Evolutionary conservation across 2,797 vertebrate species (phyloP), one percentile per base, ranked within the genome.

Genomic region (Molossus molossus): DNA sequence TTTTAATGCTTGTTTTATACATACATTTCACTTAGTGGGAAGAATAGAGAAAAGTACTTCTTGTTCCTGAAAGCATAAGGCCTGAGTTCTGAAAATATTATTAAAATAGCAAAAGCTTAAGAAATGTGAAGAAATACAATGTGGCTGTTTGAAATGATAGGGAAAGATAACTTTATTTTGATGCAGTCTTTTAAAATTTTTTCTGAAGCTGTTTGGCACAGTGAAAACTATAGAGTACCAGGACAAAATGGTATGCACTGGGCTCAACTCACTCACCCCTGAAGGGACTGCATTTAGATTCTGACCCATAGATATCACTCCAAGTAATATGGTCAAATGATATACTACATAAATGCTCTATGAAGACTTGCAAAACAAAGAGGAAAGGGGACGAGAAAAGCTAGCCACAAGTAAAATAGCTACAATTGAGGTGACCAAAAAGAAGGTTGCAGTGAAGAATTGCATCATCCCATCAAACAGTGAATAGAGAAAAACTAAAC

Each of bases 51-150:
- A 94, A 91, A 76, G 25, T 37, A 21, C 25, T 29, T 45, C 45
- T 65, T 45, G 4, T 77, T 64, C 37, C 65, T 12, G 45, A 45
- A 76, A 73, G 23, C 33, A 90, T 1, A 90, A 77, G n/a, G n/a
- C 6, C 20, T 94, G 40, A 92, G 53, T 72, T 91, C 11, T 60
- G 5, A 94, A 94, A 91, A 53, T 58, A 58, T 48, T 75, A n/a
- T 50, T 76, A 60, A 94, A 94, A 73, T 85, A 87, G 72, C n/a
- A 69, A 90, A 81, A 79, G 8, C n/a, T 69, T 58, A 85, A 85
- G 27, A 92, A 81, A 57, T 55, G 29, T 86, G 18, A 89, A 90
- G 40, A 76, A 75, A 9, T 69, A 55, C 69, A 79, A 29, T 33
- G 45, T 4, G 0, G 79, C 14, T 79, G 0, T 79, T 91, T 93